phyloP scores from a whole-genome alignment of 1,140 invertebrate genomes.

The Hypothenemus hampei region DNA sequence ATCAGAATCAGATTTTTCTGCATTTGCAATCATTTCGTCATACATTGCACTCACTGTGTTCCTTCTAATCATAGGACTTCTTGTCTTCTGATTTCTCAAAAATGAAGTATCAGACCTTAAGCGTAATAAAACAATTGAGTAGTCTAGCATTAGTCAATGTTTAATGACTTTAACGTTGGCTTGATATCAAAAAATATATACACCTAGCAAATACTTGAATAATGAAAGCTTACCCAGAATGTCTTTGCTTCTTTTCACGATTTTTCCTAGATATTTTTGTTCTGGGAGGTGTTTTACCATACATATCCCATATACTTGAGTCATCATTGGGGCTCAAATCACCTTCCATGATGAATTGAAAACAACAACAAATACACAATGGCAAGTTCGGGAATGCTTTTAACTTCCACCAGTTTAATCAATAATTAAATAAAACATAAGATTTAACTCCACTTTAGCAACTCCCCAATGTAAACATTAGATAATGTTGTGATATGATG shows the following conservation, averaged over 20 bases:
- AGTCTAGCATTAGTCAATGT: too few species aligned
- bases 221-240: slow-evolving; percentile 29
- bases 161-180: too few species aligned
- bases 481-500: too few species aligned
- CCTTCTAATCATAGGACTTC: slow-evolving; percentile 34
- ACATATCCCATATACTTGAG: slow-evolving; percentile 45
- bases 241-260: slow-evolving; percentile 47
- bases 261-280: slow-evolving; percentile 50
- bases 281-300: slow-evolving; percentile 51
- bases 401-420: too few species aligned
- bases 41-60: slow-evolving; percentile 51
- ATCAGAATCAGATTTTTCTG: slow-evolving; percentile 43
- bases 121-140: neutral
- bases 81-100: slow-evolving; percentile 34
- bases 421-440: too few species aligned
- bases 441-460: too few species aligned
- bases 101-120: slow-evolving; percentile 18
- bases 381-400: too few species aligned
- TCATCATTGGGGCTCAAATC: slow-evolving; percentile 30
- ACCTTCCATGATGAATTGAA: slow-evolving; percentile 18
- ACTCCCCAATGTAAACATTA: too few species aligned
- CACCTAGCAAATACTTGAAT: slow-evolving; percentile 28
- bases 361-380: too few species aligned
- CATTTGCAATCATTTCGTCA: slow-evolving; percentile 50
- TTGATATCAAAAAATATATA: neutral